A percentile compares a stretch with the other conserved stretches of the same genome.
Evolutionary conservation across 2,797 vertebrate genomes (phyloP).

Genomic region (Astyanax mexicanus): DNA sequence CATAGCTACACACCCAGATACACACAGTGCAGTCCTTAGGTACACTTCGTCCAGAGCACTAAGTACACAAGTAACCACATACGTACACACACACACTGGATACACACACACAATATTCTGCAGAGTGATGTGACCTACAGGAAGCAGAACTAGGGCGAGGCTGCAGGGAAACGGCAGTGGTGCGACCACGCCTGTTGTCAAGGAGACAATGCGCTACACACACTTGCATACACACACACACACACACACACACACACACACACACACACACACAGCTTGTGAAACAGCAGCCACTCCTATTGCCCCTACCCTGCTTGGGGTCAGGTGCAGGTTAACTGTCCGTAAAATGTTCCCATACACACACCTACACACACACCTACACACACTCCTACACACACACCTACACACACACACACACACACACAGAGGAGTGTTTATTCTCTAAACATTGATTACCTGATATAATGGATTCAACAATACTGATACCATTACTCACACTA

Average conservation of each 20-base stretch:
- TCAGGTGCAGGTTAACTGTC: slow-evolving; percentile 32
- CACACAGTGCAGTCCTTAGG: neutral
- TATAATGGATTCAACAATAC: too few species aligned
- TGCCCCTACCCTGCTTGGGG: slow-evolving; percentile 3
- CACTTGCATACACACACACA: slow-evolving; percentile 10
- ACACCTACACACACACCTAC: too few species aligned
- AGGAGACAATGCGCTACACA: slow-evolving; percentile 49
- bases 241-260: slow-evolving; percentile 38
- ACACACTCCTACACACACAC: too few species aligned
- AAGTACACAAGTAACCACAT: too few species aligned
- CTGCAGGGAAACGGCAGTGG: slow-evolving; percentile 8
- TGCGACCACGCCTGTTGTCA: slow-evolving; percentile 24
- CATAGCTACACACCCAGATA: slow-evolving; percentile 19
- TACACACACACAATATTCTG: neutral
- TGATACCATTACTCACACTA: too few species aligned
- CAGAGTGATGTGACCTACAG: slow-evolving; percentile 11
- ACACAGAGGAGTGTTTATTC: neutral
- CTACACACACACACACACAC: slow-evolving; percentile 20
- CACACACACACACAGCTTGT: slow-evolving; percentile 3
- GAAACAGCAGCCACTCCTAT: slow-evolving; percentile 37
- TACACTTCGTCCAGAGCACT: neutral
- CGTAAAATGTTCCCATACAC: slow-evolving; percentile 7
- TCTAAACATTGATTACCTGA: too few species aligned
- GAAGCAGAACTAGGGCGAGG: slow-evolving; percentile 5
- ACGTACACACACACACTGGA: too few species aligned